phyloP scores from a whole-genome alignment of 2,797 vertebrate genomes.

The Lagocephalus sceleratus region DNA sequence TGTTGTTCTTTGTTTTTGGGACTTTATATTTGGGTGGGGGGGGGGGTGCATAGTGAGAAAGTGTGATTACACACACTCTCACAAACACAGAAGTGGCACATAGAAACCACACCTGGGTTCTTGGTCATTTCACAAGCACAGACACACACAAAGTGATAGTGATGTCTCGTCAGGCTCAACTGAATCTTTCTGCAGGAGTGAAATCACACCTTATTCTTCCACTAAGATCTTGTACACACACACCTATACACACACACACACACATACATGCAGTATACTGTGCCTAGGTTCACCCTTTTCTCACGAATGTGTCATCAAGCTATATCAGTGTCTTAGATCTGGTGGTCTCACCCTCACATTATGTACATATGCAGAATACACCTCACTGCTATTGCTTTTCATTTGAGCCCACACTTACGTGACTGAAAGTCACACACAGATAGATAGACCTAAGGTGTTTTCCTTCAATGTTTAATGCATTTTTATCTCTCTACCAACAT shows the following conservation, averaged over 20 bases:
- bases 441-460: too few relatives aligned
- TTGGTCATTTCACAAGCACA: slow-evolving; percentile 2
- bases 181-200: too few relatives aligned
- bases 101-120: slow-evolving; percentile 7
- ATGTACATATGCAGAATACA: slow-evolving; percentile 20
- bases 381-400: slow-evolving; percentile 22
- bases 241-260: too few relatives aligned
- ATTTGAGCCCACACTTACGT: slow-evolving; percentile 5
- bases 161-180: slow-evolving; percentile 53
- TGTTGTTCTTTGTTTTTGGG: slow-evolving; percentile 12
- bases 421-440: too few relatives aligned
- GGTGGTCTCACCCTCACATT: slow-evolving; percentile 47
- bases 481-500: slow-evolving; percentile 42
- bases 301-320: too few relatives aligned
- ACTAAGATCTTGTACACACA: too few relatives aligned
- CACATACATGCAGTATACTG: neutral
- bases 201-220: slow-evolving; percentile 46
- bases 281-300: neutral
- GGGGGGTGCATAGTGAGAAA: too few relatives aligned
- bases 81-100: neutral
- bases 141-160: slow-evolving; percentile 48
- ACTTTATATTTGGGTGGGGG: slow-evolving; percentile 4
- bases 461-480: slow-evolving; percentile 33
- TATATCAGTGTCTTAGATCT: slow-evolving; percentile 16
- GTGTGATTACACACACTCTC: too few relatives aligned